These are phyloP conservation scores for Phaetusa simplex DNA, from an alignment of 2,113 vertebrate genomes.

Conservation along the genomic window DNA sequence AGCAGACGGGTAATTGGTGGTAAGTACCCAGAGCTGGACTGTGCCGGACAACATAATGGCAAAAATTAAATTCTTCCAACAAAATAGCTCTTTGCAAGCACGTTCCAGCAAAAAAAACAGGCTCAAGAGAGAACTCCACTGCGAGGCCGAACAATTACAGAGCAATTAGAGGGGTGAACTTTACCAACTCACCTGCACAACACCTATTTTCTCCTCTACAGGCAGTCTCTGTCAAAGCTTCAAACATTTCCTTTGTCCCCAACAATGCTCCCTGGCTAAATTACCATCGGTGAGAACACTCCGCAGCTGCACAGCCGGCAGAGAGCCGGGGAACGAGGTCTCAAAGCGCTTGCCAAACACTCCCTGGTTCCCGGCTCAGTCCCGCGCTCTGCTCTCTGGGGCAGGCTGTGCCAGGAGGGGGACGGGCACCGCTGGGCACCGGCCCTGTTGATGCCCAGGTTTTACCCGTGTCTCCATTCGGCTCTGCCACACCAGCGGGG, in stretches of 20 bases:
- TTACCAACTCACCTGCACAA: constrained; percentile 8
- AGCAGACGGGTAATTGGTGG: constrained; percentile 64
- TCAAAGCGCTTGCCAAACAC: neutral
- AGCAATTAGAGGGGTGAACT: constrained; percentile 34
- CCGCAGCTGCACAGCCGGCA: neutral
- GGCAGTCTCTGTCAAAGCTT: neutral
- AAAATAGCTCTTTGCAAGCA: constrained; percentile 15
- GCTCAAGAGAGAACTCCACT: neutral
- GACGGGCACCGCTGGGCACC: rapidly evolving
- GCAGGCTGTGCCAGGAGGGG: neutral
- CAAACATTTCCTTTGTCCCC: neutral
- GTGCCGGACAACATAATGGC: constrained; percentile 50
- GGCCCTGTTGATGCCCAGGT: rapidly evolving
- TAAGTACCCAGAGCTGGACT: constrained; percentile 58
- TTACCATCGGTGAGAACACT: neutral
- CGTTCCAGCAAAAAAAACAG: neutral
- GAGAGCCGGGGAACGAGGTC: neutral
- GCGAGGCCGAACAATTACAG: constrained; percentile 8
- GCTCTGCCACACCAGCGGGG: neutral
- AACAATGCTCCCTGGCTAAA: neutral
- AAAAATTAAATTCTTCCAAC: constrained; percentile 59
- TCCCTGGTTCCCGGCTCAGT: neutral
- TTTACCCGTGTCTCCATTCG: rapidly evolving
- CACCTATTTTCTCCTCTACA: constrained; percentile 11
- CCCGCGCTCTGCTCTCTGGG: no score